Base-by-base conservation (phyloP, 2,888 invertebrate species). In the Phania funesta region DNA sequence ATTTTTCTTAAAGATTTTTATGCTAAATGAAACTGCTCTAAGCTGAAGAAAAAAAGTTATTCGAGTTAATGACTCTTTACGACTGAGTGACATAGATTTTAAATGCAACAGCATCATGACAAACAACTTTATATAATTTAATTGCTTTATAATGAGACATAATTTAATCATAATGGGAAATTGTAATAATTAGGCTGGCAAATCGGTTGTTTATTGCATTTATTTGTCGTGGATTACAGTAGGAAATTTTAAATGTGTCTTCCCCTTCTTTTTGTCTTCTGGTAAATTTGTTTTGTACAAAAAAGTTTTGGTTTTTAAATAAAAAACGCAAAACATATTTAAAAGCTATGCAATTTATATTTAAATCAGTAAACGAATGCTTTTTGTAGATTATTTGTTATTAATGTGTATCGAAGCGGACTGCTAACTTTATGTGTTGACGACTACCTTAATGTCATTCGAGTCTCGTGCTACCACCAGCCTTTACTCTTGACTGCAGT, bases 81-180 rank as follows among this genome's bases (percentile, higher is more conserved):
- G 7, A 67, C 24, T 67, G 20, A 68, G 64, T 74, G 74, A 65
- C 74, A 65, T 74, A 65, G 46, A 74, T 74, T 56, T 62, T 7
- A 48, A 38, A 64, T 44, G 22, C 13, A 32, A 22, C 16, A n/a
- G 16, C 20, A 73, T 48, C 18, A 18, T 24, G 70, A 13, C 24
- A 58, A 38, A 60, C 48, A 54, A 18, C 1, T 54, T 8, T 18
- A 54, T 46, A 74, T 64, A 44, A 65, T 64, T 74, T 64, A 56
- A 56, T 65, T 65, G 56, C 46, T 46, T 65, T 54, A 56, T 54
- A 46, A 64, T 64, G 32, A n/a, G 24, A 11, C 13, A 41, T 62
- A 62, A 62, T 73, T 7, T 54, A 20, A 60, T 41, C 44, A 64
- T 20, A 22, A 64, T 29, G 44, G 13, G 13, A 35, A 24, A 71